Base-by-base conservation (phyloP, 2,113 vertebrate genomes). In the Tragulus kanchil region DNA sequence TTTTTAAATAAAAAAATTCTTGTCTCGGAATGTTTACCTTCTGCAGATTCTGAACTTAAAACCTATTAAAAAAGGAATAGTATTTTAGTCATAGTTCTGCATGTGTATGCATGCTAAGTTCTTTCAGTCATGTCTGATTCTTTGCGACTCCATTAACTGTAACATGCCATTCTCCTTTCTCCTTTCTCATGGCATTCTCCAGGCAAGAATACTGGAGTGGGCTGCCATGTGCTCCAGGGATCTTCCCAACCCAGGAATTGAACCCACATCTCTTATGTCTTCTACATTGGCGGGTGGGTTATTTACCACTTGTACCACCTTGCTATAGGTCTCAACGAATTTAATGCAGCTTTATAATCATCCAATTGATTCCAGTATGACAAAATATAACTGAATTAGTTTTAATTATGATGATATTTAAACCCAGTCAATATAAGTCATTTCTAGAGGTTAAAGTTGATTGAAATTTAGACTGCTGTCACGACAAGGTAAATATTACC, bases 391-490 rank as follows among this genome's bases (percentile, higher is more conserved):
- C 2, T 23, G 58, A 58, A 25, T 31, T 83, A 16, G 17, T 71
- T 95, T 1, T 62, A 62, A 52, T n/a, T 45, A 26, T 54, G 54
- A 71, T 50, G 54, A 48, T 85, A 88, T 75, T 90, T 94, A 90
- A 94, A 42, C 7, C 6, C 17, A 17, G 26, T 23, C 17, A 59
- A 17, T 56, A 4, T 48, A 65, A 67, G 31, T 87, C 13, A 81
- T 83, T 84, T 91, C 48, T 81, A 65, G 73, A 78, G 42, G 31
- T 45, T 52, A 62, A 89, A 67, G 50, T 62, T 17, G 50, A 65
- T 83, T 67, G 17, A 89, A 78, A 92, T 87, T 31, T 90, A 75
- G 25, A 58, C 36, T 56, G 89, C 52, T 90, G 58, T 67, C 61
- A 88, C 12, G 48, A 42, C 3, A 67, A 9, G 25, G 10, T 89